These are phyloP conservation scores for Drosophila stalkeri DNA, from an alignment of 2,888 invertebrate species.

Conservation along the genomic window DNA sequence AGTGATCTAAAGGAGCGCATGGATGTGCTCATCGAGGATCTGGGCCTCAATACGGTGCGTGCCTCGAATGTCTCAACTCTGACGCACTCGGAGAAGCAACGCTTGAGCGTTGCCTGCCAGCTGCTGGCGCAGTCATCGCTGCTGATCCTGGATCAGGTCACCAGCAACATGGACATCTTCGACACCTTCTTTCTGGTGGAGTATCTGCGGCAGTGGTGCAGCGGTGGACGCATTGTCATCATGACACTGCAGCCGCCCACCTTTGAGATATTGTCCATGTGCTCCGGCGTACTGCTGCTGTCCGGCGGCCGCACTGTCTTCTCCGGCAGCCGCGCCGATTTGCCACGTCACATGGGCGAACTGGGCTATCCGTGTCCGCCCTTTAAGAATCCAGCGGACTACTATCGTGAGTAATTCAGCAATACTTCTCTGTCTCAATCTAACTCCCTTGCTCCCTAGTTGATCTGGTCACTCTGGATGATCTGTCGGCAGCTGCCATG, in stretches of 20 bases:
- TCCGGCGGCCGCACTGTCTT: slow-evolving; percentile 97
- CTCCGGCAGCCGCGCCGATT: slow-evolving; percentile 94
- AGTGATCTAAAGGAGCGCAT: slow-evolving; percentile 91
- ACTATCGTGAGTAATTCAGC: slow-evolving; percentile 92
- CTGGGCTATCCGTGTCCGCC: slow-evolving; percentile 97
- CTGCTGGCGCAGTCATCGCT: slow-evolving; percentile 94
- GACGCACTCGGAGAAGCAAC: slow-evolving; percentile 94
- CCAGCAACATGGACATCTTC: slow-evolving; percentile 91
- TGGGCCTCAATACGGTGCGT: slow-evolving; percentile 95
- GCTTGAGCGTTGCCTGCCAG: slow-evolving; percentile 95
- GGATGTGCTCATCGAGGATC: slow-evolving; percentile 94
- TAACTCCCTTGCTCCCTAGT: slow-evolving; percentile 86
- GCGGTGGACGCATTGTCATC: slow-evolving; percentile 92
- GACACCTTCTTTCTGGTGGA: slow-evolving; percentile 98
- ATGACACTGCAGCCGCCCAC: slow-evolving; percentile 97
- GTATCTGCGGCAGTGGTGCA: slow-evolving; percentile 94
- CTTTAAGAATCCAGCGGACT: slow-evolving; percentile 98
- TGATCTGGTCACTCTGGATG: slow-evolving; percentile 96
- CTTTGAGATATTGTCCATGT: slow-evolving; percentile 97
- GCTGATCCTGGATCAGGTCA: slow-evolving; percentile 93
- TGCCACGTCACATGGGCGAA: slow-evolving; percentile 96
- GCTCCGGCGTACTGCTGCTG: slow-evolving; percentile 89
- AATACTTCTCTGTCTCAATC: background rate
- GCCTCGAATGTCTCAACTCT: slow-evolving; percentile 94
- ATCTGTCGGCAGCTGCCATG: slow-evolving; percentile 97